Evolutionary conservation across 2,888 invertebrate species (phyloP), one percentile per base, ranked within the genome.

Genomic region (Acleris holmiana): DNA sequence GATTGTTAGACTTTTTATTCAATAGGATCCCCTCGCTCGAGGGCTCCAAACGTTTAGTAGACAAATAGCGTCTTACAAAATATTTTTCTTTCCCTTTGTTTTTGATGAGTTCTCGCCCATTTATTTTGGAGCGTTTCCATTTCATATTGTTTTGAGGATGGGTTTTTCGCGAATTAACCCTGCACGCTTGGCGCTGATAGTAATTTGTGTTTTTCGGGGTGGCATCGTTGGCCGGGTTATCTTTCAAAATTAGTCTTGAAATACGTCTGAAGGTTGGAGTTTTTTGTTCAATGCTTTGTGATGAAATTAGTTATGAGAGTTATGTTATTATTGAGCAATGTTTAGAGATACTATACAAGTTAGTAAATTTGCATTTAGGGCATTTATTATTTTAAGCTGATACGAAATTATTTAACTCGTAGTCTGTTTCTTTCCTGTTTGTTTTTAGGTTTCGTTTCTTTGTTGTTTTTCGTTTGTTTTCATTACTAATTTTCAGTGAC

Each of bases 51-150:
- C 70, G 74, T 70, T 73, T 73, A 75, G 75, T 73, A 74, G 75
- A 76, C 76, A 77, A 79, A 80, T 74, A 76, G 65, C 68, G 63
- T 67, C 73, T 71, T 71, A 71, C 72, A 77, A 76, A 78, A 80
- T 76, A 75, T 77, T 78, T 77, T 78, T 73, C 74, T 69, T 69
- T 73, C 63, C 67, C 69, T 73, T 75, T 75, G 73, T 77, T 79
- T 74, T 73, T 76, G 73, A 78, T 73, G 76, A 79, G 76, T 72
- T 76, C 68, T 69, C 68, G 61, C 56, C 57, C 68, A 67, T 69
- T 72, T 70, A 67, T 73, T 71, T 68, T 66, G 64, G 61, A 64
- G 51, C 51, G 67, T 65, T 70, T 69, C 67, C 60, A 67, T 73
- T 71, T 71, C 67, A 70, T 73, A 70, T 69, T 68, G 63, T 71